A percentile compares a stretch with the other conserved stretches of the same genome.
phyloP scores from a whole-genome alignment of 2,113 vertebrate species.

The Enhydra lutris region DNA sequence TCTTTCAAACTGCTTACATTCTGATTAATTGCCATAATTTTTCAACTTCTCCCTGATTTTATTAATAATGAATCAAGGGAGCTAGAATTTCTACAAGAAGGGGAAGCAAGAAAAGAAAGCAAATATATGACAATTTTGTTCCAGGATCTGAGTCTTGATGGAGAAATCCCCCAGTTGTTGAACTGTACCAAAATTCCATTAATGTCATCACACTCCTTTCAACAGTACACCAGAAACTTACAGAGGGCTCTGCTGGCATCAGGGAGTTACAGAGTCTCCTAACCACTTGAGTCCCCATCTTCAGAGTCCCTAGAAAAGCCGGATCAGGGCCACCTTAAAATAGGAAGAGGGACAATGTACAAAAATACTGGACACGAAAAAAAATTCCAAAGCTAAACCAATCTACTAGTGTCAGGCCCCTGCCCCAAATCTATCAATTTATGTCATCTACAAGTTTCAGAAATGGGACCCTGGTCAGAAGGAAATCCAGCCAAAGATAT shows the following conservation, averaged over 20 bases:
- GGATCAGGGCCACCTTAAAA: constrained; percentile 38
- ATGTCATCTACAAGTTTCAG: background rate
- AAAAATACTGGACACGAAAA: background rate
- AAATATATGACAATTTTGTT: background rate
- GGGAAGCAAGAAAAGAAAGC: background rate
- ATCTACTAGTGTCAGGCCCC: background rate
- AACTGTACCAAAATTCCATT: background rate
- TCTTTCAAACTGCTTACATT: background rate
- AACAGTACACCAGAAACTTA: constrained; percentile 71
- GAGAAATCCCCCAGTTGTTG: background rate
- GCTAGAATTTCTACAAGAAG: constrained; percentile 9
- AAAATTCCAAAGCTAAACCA: constrained; percentile 1
- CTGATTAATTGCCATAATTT: constrained; percentile 26
- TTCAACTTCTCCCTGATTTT: constrained; percentile 29
- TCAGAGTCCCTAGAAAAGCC: constrained; percentile 25
- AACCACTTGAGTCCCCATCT: constrained; percentile 72
- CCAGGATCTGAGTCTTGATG: background rate
- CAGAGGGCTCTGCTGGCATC: constrained; percentile 73
- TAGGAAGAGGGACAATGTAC: constrained; percentile 5
- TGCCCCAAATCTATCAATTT: background rate
- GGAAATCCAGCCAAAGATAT: background rate
- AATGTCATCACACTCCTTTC: background rate
- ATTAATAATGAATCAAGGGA: constrained; percentile 16
- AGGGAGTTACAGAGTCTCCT: constrained; percentile 20
- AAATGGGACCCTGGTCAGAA: background rate